A percentile compares a stretch with the other conserved stretches of the same genome.
These are phyloP conservation scores for Tiliacea citrago DNA, from an alignment of 2,888 invertebrate genomes.

Conservation along the genomic window DNA sequence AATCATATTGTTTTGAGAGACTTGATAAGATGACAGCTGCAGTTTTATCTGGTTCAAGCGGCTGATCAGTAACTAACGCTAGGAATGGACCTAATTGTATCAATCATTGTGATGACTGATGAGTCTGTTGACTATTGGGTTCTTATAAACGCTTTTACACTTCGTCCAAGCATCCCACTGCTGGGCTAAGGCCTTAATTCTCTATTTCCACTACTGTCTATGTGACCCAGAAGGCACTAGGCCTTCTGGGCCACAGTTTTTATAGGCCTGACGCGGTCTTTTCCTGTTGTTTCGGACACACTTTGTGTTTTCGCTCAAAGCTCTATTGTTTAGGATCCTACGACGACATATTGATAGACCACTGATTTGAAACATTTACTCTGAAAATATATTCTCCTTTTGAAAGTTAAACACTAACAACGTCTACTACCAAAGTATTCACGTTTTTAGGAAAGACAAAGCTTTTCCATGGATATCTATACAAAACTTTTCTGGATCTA, in stretches of 20 bases:
- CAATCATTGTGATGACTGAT: neutral
- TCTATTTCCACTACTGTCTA: neutral
- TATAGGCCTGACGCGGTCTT: no score
- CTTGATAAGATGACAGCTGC: neutral
- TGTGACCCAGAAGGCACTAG: no score
- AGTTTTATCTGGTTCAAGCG: constrained; percentile 32
- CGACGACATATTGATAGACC: no score
- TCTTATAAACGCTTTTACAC: neutral
- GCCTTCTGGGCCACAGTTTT: neutral
- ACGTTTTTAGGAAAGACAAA: neutral
- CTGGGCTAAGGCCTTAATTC: neutral
- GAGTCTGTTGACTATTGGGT: neutral
- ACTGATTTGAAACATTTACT: neutral
- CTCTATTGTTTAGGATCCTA: neutral
- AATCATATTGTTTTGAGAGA: neutral
- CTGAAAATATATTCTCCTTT: no score
- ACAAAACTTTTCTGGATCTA: no score
- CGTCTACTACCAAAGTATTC: neutral
- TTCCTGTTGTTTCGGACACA: neutral
- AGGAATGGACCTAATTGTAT: neutral
- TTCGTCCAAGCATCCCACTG: neutral
- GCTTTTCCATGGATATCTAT: neutral
- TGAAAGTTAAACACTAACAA: no score
- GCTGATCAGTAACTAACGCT: constrained; percentile 3
- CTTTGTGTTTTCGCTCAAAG: no score